Conservation (phyloP, 2,113 vertebrate genomes). For the Amphilophus citrinellus region DNA sequence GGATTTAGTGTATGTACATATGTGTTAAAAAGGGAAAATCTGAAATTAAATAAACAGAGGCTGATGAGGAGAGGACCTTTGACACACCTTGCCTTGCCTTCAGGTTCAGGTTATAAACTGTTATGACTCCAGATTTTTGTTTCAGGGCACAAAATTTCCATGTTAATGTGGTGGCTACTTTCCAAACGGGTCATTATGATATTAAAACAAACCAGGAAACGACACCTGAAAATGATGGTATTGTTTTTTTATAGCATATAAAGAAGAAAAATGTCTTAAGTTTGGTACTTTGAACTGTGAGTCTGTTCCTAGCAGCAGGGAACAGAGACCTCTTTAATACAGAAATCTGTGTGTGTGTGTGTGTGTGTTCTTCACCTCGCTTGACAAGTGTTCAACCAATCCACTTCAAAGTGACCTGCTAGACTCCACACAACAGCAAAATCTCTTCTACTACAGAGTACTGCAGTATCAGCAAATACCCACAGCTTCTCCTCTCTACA, state of each 20-base stretch:
- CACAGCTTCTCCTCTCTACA: neutral
- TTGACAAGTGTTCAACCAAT: neutral
- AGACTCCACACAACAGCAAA: neutral
- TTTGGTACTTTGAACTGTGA: neutral
- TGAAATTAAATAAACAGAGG: conserved; percentile 74
- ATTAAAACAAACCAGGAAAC: conserved; percentile 61
- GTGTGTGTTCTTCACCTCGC: neutral
- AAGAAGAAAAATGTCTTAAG: neutral
- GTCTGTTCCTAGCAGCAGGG: neutral
- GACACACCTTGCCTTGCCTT: conserved; percentile 15
- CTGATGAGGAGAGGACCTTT: conserved; percentile 74
- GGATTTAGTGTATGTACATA: conserved; percentile 45
- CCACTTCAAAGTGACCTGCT: neutral
- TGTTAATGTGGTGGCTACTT: conserved; percentile 22
- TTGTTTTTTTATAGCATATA: conserved; percentile 11
- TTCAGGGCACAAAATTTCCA: conserved; percentile 54
- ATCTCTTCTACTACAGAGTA: neutral
- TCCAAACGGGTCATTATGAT: conserved; percentile 40
- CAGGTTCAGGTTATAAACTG: conserved; percentile 12
- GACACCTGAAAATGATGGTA: conserved; percentile 31
- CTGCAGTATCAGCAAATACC: too few relatives aligned
- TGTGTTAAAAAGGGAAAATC: conserved; percentile 48
- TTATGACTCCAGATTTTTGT: conserved; percentile 26
- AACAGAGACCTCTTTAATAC: neutral
- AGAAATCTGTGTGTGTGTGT: neutral